Base-by-base conservation (phyloP, 1,140 invertebrate species). In the Tribolium castaneum region DNA sequence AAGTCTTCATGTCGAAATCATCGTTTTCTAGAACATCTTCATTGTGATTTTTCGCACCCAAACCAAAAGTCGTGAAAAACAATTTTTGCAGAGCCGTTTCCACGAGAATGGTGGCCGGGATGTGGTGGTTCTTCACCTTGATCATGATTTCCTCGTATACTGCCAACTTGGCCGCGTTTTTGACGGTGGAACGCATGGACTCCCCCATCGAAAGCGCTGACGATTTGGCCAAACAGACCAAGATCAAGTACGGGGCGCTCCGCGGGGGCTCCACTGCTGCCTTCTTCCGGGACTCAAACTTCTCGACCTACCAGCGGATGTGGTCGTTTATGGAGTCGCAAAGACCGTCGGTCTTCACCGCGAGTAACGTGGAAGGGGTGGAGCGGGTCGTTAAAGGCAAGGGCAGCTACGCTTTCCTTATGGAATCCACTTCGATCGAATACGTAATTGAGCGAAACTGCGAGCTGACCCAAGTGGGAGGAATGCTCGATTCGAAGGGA, bases 91-190 rank as follows among this genome's bases (percentile, higher is more conserved):
- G 94, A 87, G 94, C 94, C 62, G 91, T 95, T 6, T 95, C 94
- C 2, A 98, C 96, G 0, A 89, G 96, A 77, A 95, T 97, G 92
- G 95, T 98, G 3, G 96, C 95, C 6, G 90, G 90, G 49, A 97
- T 96, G 90, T 99, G 97, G 97, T 98, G 97, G 97, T 98, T 98
- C 87, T 99, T 99, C 88, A 98, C 97, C 0, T 89, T 99, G 12
- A 99, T 99, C 82, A 98, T 99, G 93, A 99, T 99, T 83, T 99
- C 97, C 10, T 99, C 97, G 0, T 99, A 99, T 88, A 99, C 98
- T 19, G 98, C 98, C 34, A 99, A 99, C 87, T 90, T 99, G 82
- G 98, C 98, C 14, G 97, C 98, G 22, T 99, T 99, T 88, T 88
- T 99, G 3, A 99, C 98, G 0, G 97, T 99, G 2, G 97, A 99